Evolutionary conservation across 2,113 vertebrate species (phyloP).

Genomic region (Stictonetta naevosa): DNA sequence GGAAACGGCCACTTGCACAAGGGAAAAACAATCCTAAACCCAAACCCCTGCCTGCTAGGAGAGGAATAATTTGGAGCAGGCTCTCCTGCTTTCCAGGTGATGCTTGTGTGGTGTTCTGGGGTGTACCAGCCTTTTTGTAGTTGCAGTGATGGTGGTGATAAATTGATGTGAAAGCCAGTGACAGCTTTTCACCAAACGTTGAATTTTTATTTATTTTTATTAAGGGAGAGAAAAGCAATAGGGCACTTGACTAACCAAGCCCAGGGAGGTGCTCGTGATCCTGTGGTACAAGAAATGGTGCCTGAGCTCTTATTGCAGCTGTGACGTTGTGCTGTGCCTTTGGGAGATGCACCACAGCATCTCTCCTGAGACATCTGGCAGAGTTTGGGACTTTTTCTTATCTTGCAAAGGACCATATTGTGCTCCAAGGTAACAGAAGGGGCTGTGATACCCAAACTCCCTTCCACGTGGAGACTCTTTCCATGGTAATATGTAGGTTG

Average conservation of each 20-base stretch:
- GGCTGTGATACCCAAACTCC: neutral
- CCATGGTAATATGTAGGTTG: constrained; percentile 3
- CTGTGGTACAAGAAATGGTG: neutral
- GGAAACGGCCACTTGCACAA: neutral
- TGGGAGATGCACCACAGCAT: neutral
- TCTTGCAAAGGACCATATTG: neutral
- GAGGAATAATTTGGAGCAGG: neutral
- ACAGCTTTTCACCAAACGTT: neutral
- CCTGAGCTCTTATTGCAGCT: neutral
- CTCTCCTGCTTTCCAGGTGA: neutral
- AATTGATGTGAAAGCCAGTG: neutral
- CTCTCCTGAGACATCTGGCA: neutral
- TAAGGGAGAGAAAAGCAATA: neutral
- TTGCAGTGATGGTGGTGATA: neutral
- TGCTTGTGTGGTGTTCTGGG: accelerated
- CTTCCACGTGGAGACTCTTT: neutral
- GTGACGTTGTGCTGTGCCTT: neutral
- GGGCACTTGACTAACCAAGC: neutral
- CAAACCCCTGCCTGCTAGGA: neutral
- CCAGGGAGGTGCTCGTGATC: neutral
- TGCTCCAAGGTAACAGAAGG: neutral
- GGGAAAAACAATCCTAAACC: neutral
- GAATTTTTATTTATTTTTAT: no score
- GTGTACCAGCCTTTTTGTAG: neutral
- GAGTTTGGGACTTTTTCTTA: neutral